Percentiles rank a stretch among this genome's conserved stretches.
phyloP scores from a whole-genome alignment of 2,888 invertebrate genomes.

The Cryptocephalus primarius region DNA sequence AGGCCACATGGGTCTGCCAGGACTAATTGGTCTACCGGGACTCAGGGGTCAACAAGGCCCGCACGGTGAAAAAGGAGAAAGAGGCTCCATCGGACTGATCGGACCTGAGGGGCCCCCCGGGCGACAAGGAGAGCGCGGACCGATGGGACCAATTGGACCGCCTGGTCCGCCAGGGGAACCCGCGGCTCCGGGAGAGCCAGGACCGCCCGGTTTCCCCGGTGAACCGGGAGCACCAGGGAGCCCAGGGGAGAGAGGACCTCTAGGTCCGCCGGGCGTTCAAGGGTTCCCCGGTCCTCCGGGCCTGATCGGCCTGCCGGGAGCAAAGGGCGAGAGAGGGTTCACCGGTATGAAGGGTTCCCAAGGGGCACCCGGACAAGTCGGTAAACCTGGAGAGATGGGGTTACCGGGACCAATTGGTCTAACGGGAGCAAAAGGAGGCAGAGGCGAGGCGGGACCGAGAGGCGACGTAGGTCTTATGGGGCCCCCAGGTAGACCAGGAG shows the following conservation, averaged over 20 bases:
- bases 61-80: constrained; percentile 65
- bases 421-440: constrained; percentile 60
- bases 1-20: constrained; percentile 60
- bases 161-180: constrained; percentile 71
- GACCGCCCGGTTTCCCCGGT: constrained; percentile 59
- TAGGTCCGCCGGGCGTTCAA: constrained; percentile 58
- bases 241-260: constrained; percentile 62
- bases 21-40: constrained; percentile 62
- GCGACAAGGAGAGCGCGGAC: constrained; percentile 57
- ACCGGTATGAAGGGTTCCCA: constrained; percentile 63
- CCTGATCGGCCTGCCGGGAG: constrained; percentile 55
- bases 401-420: constrained; percentile 48
- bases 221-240: constrained; percentile 62
- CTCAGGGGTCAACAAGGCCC: constrained; percentile 53
- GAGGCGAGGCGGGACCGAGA: constrained; percentile 66
- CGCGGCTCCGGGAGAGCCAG: constrained; percentile 69
- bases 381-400: constrained; percentile 54
- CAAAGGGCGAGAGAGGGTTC: constrained; percentile 64
- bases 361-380: constrained; percentile 51
- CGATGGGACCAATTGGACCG: constrained; percentile 63
- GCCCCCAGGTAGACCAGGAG: constrained; percentile 68
- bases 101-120: constrained; percentile 73
- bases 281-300: constrained; percentile 62
- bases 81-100: constrained; percentile 53
- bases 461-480: constrained; percentile 66